A percentile compares a stretch with the other conserved stretches of the same genome.
Conservation (phyloP, 2,797 vertebrate species). For the Sebastes hopkinsi region DNA sequence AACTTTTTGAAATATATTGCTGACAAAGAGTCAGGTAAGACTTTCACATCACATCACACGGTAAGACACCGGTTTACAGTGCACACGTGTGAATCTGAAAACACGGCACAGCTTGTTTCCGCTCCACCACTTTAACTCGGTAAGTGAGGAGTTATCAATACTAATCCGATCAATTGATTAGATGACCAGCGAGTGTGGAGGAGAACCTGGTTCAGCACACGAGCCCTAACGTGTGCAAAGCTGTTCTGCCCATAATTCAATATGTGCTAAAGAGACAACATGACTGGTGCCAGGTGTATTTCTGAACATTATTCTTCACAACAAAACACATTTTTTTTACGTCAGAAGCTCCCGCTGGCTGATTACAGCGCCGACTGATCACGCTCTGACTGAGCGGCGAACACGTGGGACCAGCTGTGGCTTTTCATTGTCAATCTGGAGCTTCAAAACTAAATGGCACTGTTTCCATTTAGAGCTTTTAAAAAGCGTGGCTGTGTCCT, state of each 20-base stretch:
- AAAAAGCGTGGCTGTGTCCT: background rate
- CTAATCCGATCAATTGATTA: constrained; percentile 23
- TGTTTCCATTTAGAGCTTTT: background rate
- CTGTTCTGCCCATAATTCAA: background rate
- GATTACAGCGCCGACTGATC: background rate
- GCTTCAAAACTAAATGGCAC: background rate
- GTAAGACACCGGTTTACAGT: background rate
- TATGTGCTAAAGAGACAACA: background rate
- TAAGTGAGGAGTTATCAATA: background rate
- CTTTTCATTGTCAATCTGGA: background rate
- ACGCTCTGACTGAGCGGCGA: background rate
- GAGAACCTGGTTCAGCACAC: background rate
- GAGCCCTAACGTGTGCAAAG: background rate
- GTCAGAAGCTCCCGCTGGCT: background rate
- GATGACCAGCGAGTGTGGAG: background rate
- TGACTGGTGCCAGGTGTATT: background rate
- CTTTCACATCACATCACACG: background rate
- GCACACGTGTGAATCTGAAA: background rate
- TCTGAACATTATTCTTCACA: background rate
- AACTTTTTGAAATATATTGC: background rate
- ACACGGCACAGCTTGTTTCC: background rate
- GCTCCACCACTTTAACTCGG: background rate
- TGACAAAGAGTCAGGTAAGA: background rate
- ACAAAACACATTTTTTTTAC: background rate
- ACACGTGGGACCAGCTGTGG: constrained; percentile 5